These are phyloP conservation scores for Trematomus bernacchii DNA, from an alignment of 2,797 vertebrate genomes.

Conservation along the genomic window DNA sequence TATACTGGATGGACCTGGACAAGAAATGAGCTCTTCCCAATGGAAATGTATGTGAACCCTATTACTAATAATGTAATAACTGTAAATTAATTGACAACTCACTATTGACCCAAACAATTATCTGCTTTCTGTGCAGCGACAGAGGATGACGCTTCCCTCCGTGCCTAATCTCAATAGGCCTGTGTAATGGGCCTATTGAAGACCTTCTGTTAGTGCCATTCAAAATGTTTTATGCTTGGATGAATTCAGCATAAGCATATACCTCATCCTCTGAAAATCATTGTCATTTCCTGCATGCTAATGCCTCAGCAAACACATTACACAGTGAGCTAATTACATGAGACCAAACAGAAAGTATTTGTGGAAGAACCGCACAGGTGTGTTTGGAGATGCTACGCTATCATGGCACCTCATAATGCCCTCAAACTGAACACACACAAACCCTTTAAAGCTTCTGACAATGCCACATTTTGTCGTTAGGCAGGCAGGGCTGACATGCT, in stretches of 20 bases:
- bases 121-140: neutral
- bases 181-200: neutral
- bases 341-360: constrained; percentile 58
- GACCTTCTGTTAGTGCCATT: constrained; percentile 27
- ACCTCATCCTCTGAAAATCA: constrained; percentile 35
- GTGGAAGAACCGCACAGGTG: constrained; percentile 76
- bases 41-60: neutral
- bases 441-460: constrained; percentile 71
- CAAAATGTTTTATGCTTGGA: constrained; percentile 19
- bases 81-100: constrained; percentile 4
- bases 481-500: constrained; percentile 62
- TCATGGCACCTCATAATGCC: constrained; percentile 70
- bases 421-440: constrained; percentile 71
- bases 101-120: neutral
- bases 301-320: constrained; percentile 70
- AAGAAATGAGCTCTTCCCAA: neutral
- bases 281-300: constrained; percentile 47
- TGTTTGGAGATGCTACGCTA: constrained; percentile 76
- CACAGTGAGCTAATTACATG: constrained; percentile 54
- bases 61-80: neutral
- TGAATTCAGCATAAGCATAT: constrained; percentile 35
- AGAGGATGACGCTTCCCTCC: neutral
- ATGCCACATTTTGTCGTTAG: constrained; percentile 65
- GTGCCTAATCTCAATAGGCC: constrained; percentile 9
- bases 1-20: neutral